Evolutionary conservation across 2,888 invertebrate genomes (phyloP), one percentile per base, ranked within the genome.

Genomic region (Leucoptera coffeella): DNA sequence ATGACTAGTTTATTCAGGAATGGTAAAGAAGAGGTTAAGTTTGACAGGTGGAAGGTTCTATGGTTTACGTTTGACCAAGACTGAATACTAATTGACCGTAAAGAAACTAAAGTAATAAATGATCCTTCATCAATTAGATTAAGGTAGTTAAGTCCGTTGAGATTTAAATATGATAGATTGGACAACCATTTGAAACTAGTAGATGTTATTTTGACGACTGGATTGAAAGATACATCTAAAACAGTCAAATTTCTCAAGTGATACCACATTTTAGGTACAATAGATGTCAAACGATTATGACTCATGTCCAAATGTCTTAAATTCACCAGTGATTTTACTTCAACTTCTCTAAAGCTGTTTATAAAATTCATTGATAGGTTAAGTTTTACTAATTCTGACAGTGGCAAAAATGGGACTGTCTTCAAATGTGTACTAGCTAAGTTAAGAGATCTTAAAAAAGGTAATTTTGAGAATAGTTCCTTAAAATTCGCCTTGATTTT

Each of bases 391-490:
- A 92, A 74, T 50, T 85, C 82, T 10, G 81, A 81, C 38, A 92
- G 65, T 36, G 87, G 82, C 36, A 88, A 69, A 38, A 81, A 77
- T 30, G 91, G 91, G 42, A 88, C 74, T 27, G 78, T 76, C 42
- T 77, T 80, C 41, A 92, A 77, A 34, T 85, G 85, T 53, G 85
- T 80, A 48, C 79, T 80, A 28, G 84, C 80, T 42, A 92, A 71
- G 46, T 79, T 83, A 38, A 92, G 73, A 46, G 81, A 77, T 48
- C 85, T 80, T 35, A 92, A 73, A 45, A 84, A 82, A 28, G 86
- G 88, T 26, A 89, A 78, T 56, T 89, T 88, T 48, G 90, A 84
- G 48, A 91, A 87, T 26, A 91, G 74, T 57, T 91, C 89, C 46
- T 88, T 87, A 48, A 88, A 81, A 64, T 88, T 88, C 33, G 90